Evolutionary conservation across 2,888 invertebrate species (phyloP), one percentile per base, ranked within the genome.

Genomic region (Antheraea yamamai): DNA sequence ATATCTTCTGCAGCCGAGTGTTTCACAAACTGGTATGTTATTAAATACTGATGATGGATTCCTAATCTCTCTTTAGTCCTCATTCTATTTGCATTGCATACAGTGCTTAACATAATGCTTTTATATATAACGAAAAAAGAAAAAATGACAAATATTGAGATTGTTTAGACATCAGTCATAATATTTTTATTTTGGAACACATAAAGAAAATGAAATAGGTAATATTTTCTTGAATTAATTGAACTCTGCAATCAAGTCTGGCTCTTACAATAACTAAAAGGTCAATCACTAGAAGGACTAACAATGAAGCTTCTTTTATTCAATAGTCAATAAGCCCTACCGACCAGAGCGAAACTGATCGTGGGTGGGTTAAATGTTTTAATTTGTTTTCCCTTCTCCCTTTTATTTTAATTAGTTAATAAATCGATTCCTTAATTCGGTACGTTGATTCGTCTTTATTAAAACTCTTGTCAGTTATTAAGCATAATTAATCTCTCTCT

Each of bases 381-480:
- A 35, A 70, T 70, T 70, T 70, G 70, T 70, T 70, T 70, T 70
- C 70, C 39, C 4, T 39, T 70, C 39, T 39, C 70, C 18, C 70
- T 39, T 70, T 70, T 39, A 39, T 70, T 70, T 70, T 39, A 70
- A 70, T 70, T 70, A 70, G 39, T 35, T n/a, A 39, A 70, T n/a
- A 35, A 61, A 61, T 61, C n/a, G 70, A 70, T 39, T 39, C 8
- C 18, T 70, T 70, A 18, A 39, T 70, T 70, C 4, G 7, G 20
- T n/a, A 70, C 70, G 39, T 8, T 39, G 26, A 20, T 70, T 70
- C 10, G n/a, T 70, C 70, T 70, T 39, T 70, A 70, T 70, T 70
- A 70, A 39, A 70, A 30, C 26, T 30, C 30, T 66, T 66, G 16
- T 66, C 16, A 66, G 14, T 30, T 66, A 66, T 14, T 30, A 16